Base-by-base conservation (phyloP, 2,797 vertebrate genomes). In the Garrulus glandarius region DNA sequence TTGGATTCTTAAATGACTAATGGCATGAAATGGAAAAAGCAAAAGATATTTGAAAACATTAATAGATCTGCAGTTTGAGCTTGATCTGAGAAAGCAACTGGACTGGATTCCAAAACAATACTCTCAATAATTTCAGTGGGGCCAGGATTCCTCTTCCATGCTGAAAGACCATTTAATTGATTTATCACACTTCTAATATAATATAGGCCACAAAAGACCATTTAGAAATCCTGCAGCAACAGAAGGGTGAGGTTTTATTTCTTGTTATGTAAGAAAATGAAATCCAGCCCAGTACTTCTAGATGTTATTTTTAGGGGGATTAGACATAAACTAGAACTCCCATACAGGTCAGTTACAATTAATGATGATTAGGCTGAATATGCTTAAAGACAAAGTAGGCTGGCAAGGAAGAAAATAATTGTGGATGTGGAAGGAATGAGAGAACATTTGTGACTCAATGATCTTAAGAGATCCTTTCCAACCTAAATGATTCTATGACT, bases 221-320 rank as follows among this genome's bases (percentile, higher is more conserved):
- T 55, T 89, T 69, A 87, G 57, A 86, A 95, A 67, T 88, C 77
- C 72, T 92, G 70, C 69, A 97, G 77, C 34, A 88, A 76, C 13
- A 74, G 50, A 78, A 81, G 29, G 5, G 1, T n/a, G 23, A 32
- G 30, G 10, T 9, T 71, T 50, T 77, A 55, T 52, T 59, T 29
- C 60, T 91, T 89, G 30, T 78, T 84, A 82, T 34, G 24, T 67
- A 94, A 94, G 71, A 83, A 95, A 81, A 89, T 80, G 8, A 83
- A 95, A 84, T 71, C 50, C 44, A 92, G 36, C 29, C 41, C 61
- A 83, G 61, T 30, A 87, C 36, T 92, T 89, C 41, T 78, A 68
- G 47, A 65, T 68, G 50, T 60, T 90, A 32, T 89, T 88, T 95
- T 91, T 65, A 57, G 44, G 30, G 20, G 16, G 24, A 65, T 86